Evolutionary conservation across 2,888 invertebrate genomes (phyloP).

Genomic region (Lasioglossum oenotherae): DNA sequence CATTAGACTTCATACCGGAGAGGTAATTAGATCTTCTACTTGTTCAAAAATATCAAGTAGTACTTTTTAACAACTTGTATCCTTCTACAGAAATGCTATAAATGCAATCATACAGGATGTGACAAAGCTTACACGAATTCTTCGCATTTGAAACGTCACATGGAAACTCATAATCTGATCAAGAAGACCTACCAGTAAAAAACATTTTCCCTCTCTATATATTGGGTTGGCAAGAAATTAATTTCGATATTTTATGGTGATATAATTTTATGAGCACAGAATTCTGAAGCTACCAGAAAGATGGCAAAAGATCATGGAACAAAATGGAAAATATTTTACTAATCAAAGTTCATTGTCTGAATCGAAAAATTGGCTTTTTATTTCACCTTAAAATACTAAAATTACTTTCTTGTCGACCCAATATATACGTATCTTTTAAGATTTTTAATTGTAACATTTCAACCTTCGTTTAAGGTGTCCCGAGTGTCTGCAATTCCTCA

Average conservation of each 20-base stretch:
- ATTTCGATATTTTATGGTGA: too few species aligned
- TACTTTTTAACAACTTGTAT: neutral
- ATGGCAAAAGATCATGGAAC: too few species aligned
- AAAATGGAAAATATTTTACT: too few species aligned
- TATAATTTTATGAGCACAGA: too few species aligned
- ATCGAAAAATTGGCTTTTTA: too few species aligned
- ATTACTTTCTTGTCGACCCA: too few species aligned
- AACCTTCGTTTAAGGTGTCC: slow-evolving; percentile 72
- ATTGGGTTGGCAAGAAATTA: too few species aligned
- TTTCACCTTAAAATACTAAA: too few species aligned
- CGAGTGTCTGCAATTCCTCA: slow-evolving; percentile 85
- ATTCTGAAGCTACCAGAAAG: too few species aligned
- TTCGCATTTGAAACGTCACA: slow-evolving; percentile 87
- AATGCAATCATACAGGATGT: slow-evolving; percentile 87
- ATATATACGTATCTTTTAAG: neutral
- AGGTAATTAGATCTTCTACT: slow-evolving; percentile 83
- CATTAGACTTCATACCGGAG: slow-evolving; percentile 86
- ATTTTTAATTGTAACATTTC: neutral
- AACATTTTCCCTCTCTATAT: neutral
- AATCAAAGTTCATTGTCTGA: too few species aligned
- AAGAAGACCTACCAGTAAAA: slow-evolving; percentile 70
- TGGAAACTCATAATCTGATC: slow-evolving; percentile 85
- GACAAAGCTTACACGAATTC: slow-evolving; percentile 87
- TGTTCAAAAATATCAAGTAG: neutral
- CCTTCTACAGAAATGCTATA: slow-evolving; percentile 85